These are phyloP conservation scores for Mormyrus proboscirostris DNA, from an alignment of 2,797 vertebrate species.

Conservation along the genomic window DNA sequence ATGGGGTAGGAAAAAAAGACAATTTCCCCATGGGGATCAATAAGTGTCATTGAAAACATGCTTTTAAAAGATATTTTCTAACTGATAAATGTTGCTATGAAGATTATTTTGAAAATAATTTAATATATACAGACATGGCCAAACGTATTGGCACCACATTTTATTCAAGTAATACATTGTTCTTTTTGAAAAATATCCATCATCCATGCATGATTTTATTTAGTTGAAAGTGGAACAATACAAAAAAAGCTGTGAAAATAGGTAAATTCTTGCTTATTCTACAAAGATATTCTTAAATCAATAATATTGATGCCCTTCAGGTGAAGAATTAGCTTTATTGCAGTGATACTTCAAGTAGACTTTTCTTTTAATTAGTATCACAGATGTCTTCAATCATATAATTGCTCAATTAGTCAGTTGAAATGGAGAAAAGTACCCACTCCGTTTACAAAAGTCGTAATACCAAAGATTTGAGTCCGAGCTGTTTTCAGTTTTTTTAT, in stretches of 20 bases:
- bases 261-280: not conserved
- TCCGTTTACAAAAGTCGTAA: not conserved
- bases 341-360: not conserved
- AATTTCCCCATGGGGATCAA: not conserved
- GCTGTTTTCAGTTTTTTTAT: not conserved
- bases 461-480: not conserved
- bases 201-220: not conserved
- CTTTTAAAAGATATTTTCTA: not conserved
- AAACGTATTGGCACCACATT: not conserved
- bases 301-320: not conserved
- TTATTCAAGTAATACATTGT: not conserved
- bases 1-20: not conserved
- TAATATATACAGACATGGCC: not conserved
- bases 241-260: not conserved
- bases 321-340: not conserved
- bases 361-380: not conserved
- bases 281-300: not conserved
- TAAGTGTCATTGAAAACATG: not conserved
- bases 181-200: not conserved
- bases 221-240: not conserved
- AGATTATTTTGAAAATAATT: not conserved
- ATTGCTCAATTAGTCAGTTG: not conserved
- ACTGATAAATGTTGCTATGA: not conserved
- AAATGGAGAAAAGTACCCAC: not conserved
- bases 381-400: not conserved